These are phyloP conservation scores for Nysson spinosus DNA, from an alignment of 2,888 invertebrate species.

Conservation along the genomic window DNA sequence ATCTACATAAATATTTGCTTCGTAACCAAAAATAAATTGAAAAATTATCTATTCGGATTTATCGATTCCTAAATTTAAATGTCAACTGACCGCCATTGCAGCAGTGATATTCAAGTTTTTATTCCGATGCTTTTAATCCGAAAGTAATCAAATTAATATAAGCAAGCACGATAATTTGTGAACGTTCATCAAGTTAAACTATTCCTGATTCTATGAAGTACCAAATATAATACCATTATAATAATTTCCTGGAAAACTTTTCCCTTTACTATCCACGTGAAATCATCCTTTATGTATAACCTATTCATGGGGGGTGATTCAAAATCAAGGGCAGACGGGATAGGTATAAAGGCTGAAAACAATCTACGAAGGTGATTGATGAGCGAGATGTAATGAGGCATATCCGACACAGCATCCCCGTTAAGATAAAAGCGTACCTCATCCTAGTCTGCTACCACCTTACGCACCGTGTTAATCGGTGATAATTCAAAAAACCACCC, in stretches of 20 bases:
- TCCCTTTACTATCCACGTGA: not conserved
- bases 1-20: no score
- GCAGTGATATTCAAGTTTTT: no score
- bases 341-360: slow-evolving; percentile 49
- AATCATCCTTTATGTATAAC: slow-evolving; percentile 22
- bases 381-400: slow-evolving; percentile 51
- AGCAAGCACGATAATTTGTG: not conserved
- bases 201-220: no score
- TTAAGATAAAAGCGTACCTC: slow-evolving; percentile 51
- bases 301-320: slow-evolving; percentile 29
- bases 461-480: slow-evolving; percentile 47
- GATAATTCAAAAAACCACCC: slow-evolving; percentile 46
- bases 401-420: slow-evolving; percentile 35
- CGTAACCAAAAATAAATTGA: no score
- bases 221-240: not conserved
- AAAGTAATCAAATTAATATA: not conserved
- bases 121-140: no score
- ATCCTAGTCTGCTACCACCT: slow-evolving; percentile 29
- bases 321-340: slow-evolving; percentile 1
- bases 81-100: no score
- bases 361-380: slow-evolving; percentile 54
- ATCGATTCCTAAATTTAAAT: not conserved
- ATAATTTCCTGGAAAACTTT: not conserved
- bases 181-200: no score
- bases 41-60: not conserved